These are phyloP conservation scores for Neotragus pygmaeus DNA, from an alignment of 2,113 vertebrate species.

Conservation along the genomic window DNA sequence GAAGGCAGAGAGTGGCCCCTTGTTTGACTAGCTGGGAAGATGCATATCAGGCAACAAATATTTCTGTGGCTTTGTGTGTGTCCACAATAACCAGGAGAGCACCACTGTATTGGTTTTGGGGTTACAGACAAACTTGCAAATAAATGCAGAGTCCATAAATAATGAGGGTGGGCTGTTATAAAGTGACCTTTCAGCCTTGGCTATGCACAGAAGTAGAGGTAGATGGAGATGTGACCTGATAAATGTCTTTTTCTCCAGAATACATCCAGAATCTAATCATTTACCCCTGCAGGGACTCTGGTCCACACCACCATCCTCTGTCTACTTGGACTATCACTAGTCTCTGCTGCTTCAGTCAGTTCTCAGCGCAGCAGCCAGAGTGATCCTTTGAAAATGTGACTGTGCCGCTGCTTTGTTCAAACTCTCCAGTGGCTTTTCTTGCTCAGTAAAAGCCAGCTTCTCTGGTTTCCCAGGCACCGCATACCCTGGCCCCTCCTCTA, in stretches of 20 bases:
- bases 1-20: background rate
- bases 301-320: background rate
- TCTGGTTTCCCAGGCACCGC: background rate
- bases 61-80: background rate
- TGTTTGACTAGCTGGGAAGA: background rate
- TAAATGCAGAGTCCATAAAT: background rate
- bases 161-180: background rate
- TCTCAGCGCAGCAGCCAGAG: background rate
- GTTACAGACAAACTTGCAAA: background rate
- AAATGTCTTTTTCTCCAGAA: background rate
- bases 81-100: background rate
- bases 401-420: background rate
- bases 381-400: background rate
- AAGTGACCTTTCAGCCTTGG: background rate
- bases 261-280: background rate
- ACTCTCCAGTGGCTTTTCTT: background rate
- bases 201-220: background rate
- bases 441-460: background rate
- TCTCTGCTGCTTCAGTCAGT: background rate
- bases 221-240: background rate
- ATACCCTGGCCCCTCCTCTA: background rate
- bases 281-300: background rate
- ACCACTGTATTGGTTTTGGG: no score
- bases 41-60: background rate
- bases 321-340: accelerated